A percentile compares a stretch with the other conserved stretches of the same genome.
Conservation (phyloP, 1,140 invertebrate species). For the Drosophila ficusphila region DNA sequence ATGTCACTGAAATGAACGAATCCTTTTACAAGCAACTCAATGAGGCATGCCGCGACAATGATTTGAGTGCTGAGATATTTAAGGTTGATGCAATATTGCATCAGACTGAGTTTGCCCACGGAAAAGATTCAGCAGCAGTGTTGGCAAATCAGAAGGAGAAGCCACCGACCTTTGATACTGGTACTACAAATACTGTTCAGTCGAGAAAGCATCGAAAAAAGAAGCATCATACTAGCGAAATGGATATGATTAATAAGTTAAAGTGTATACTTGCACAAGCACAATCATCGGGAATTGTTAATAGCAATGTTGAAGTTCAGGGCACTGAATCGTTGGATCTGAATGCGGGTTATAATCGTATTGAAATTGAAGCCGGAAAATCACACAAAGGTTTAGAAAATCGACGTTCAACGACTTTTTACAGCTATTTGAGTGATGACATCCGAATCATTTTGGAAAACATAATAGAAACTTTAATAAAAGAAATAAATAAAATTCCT, state of each 20-base stretch:
- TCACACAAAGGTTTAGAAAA: conserved; percentile 2
- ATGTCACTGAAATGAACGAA: conserved; percentile 92
- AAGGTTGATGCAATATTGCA: conserved; percentile 66
- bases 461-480: conserved; percentile 65
- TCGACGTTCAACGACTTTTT: conserved; percentile 12
- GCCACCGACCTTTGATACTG: no score
- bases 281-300: conserved; percentile 20
- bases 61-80: conserved; percentile 61
- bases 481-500: conserved; percentile 80
- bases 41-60: conserved; percentile 92
- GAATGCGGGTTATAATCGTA: not conserved
- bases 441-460: conserved; percentile 43
- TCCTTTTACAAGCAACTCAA: conserved; percentile 95
- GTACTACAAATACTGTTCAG: no score
- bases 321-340: not conserved
- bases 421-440: conserved; percentile 1
- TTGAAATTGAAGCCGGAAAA: not conserved
- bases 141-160: conserved; percentile 91
- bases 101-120: conserved; percentile 43
- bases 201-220: conserved; percentile 73
- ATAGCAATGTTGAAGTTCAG: not conserved
- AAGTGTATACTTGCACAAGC: conserved; percentile 66
- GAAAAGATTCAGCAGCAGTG: conserved; percentile 32
- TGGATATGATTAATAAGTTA: conserved; percentile 81
- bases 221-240: conserved; percentile 78